A percentile compares a stretch with the other conserved stretches of the same genome.
Evolutionary conservation across 2,888 invertebrate genomes (phyloP).

Genomic region (Drosophila mettleri): DNA sequence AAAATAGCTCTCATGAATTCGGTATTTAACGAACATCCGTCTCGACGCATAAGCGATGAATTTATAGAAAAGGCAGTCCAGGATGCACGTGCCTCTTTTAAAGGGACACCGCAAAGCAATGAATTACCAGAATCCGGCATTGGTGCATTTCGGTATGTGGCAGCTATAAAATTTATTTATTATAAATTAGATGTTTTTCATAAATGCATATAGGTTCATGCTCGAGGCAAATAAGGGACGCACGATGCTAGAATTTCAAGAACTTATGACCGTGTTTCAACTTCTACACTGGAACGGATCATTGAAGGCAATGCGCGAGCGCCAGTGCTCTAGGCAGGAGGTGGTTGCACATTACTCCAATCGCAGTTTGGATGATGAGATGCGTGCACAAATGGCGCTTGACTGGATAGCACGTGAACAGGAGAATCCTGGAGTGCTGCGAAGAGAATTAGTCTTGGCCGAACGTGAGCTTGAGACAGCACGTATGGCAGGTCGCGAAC

Average conservation of each 20-base stretch:
- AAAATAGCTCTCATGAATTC: constrained; percentile 99
- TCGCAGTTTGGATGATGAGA: constrained; percentile 96
- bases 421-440: constrained; percentile 90
- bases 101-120: constrained; percentile 87
- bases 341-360: constrained; percentile 97
- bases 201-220: constrained; percentile 87
- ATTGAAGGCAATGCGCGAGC: constrained; percentile 96
- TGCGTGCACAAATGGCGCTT: constrained; percentile 97
- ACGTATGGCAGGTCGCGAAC: constrained; percentile 94
- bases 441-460: constrained; percentile 92
- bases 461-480: constrained; percentile 95
- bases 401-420: constrained; percentile 96
- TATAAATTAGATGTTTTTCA: too few relatives aligned
- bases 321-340: constrained; percentile 97
- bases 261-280: constrained; percentile 98
- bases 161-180: not conserved
- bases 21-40: constrained; percentile 98
- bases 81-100: constrained; percentile 95
- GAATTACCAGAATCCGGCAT: constrained; percentile 90
- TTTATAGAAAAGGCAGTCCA: constrained; percentile 97
- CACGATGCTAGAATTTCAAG: constrained; percentile 98
- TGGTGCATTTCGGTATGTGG: constrained; percentile 88
- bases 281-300: constrained; percentile 98
- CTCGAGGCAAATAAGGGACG: constrained; percentile 93
- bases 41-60: constrained; percentile 95